Evolutionary conservation across 1,140 invertebrate genomes (phyloP).

Genomic region (Eumeta japonica): DNA sequence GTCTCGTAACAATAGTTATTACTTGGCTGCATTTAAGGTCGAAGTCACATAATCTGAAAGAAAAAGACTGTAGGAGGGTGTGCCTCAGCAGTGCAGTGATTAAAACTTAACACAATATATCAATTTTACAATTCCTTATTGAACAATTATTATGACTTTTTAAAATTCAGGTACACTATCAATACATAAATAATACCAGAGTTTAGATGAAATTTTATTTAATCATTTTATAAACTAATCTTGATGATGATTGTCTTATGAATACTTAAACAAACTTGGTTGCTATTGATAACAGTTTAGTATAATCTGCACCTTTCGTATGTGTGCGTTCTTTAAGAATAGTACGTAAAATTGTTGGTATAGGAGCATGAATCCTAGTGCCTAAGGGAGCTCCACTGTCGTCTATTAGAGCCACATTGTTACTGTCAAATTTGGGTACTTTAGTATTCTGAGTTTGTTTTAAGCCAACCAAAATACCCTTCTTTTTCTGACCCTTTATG

Average conservation of each 20-base stretch:
- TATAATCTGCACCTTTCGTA: slow-evolving; percentile 87
- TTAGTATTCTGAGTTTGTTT: slow-evolving; percentile 81
- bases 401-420: slow-evolving; percentile 95
- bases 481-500: slow-evolving; percentile 95
- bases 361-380: slow-evolving; percentile 90
- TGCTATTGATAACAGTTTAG: slow-evolving; percentile 91
- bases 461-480: slow-evolving; percentile 90
- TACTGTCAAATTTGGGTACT: slow-evolving; percentile 92
- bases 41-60: too few relatives aligned
- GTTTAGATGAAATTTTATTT: too few relatives aligned
- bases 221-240: neutral
- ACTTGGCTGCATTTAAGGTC: too few relatives aligned
- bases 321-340: slow-evolving; percentile 80
- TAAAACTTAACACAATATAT: too few relatives aligned
- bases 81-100: too few relatives aligned
- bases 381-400: slow-evolving; percentile 91
- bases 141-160: slow-evolving; percentile 6
- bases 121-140: too few relatives aligned
- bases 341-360: slow-evolving; percentile 88
- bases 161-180: too few relatives aligned
- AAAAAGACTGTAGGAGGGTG: too few relatives aligned
- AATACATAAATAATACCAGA: too few relatives aligned
- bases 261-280: slow-evolving; percentile 89
- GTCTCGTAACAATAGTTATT: too few relatives aligned
- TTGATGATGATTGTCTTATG: slow-evolving; percentile 2